Base-by-base conservation (phyloP, 2,888 invertebrate species). In the Chrysolina haemoptera region DNA sequence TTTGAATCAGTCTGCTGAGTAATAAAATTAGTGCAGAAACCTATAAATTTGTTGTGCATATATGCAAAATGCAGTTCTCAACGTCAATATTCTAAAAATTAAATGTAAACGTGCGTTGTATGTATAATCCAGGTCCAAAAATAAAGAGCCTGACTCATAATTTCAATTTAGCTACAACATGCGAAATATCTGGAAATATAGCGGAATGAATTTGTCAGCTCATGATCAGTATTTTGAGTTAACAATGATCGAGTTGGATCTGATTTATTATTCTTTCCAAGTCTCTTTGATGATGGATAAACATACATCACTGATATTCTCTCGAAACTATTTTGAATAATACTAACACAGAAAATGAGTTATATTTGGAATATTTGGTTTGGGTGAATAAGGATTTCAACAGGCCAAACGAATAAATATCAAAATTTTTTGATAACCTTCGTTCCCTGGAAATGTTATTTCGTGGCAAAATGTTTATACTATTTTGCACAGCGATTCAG, bases 1-100 rank as follows among this genome's bases (percentile, higher is more conserved):
- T 53, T 53, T 53, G 53, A 20, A 11, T 20, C 14, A 20, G 53
- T 16, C 18, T 11, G 53, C 53, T 53, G 53, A 53, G 53, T 53
- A 53, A 53, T 53, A 53, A 53, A 53, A 18, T 35, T 35, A 8
- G 12, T 20, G 20, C 10, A 53, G 22, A 53, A 20, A 12, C 53
- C 53, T 43, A 53, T 53, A 53, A 53, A 53, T 53, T 53, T 20
- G 53, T 53, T 53, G 53, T 53, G 53, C 53, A 20, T 20, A 20
- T 53, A 20, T 20, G 53, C 53, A 53, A 53, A 53, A 53, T 53
- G 53, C 18, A 20, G 18, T 20, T 12, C 16, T 53, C 53, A 53
- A 53, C 53, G 53, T 53, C 53, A 53, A 53, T 53, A 53, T 53
- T 10, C 53, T 53, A 53, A 53, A 53, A 53, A 53, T 20, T 53